Evolutionary conservation across 2,797 vertebrate species (phyloP).

Genomic region (Chiroxiphia lanceolata): DNA sequence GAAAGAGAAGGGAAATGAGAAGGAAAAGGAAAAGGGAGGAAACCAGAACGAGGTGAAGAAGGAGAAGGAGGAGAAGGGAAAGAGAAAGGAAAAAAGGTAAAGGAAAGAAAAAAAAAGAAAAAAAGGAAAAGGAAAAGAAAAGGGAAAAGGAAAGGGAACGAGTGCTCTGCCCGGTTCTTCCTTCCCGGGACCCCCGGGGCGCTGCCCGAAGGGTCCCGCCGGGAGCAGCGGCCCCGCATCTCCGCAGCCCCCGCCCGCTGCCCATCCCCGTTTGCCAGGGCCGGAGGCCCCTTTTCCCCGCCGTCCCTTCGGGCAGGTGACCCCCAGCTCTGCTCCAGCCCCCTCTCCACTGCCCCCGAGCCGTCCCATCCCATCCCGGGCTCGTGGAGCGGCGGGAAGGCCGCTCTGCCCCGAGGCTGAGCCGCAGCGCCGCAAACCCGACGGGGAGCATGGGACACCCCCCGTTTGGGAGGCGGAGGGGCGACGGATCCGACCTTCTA

Average conservation of each 20-base stretch:
- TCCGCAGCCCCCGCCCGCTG: not conserved
- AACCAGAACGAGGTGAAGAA: too few species aligned
- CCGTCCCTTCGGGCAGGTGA: not conserved
- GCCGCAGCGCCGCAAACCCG: not conserved
- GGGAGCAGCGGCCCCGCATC: too few species aligned
- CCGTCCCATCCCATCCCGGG: not conserved
- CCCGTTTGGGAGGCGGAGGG: too few species aligned
- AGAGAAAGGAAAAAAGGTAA: accelerated
- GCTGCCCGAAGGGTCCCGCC: not conserved
- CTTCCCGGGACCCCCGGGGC: not conserved
- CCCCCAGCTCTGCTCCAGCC: not conserved
- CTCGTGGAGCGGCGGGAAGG: not conserved
- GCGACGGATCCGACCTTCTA: not conserved
- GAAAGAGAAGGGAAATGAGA: not conserved
- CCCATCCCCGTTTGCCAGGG: not conserved
- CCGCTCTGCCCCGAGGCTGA: not conserved
- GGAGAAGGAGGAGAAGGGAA: too few species aligned
- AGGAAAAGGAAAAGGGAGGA: too few species aligned
- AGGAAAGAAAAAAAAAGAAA: not conserved
- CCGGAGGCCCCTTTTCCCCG: not conserved
- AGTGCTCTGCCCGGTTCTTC: not conserved
- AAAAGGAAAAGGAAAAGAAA: accelerated
- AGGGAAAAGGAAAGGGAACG: accelerated
- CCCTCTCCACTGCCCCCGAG: not conserved
- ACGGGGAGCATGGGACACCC: not conserved